These are phyloP conservation scores for Cranoglanis bouderius DNA, from an alignment of 2,113 vertebrate species.

Conservation along the genomic window DNA sequence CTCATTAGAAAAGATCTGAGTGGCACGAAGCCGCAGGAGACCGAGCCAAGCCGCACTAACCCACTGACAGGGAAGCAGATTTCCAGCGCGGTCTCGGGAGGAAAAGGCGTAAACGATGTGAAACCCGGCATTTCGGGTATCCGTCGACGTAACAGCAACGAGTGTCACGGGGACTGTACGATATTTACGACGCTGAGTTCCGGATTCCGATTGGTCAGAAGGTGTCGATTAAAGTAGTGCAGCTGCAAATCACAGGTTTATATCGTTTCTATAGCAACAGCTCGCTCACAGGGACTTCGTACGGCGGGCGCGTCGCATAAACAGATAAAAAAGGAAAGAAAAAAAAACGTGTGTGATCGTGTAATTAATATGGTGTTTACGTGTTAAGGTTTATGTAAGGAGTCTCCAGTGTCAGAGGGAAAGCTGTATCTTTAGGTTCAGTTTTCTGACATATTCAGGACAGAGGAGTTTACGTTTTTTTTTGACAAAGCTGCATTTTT, in stretches of 20 bases:
- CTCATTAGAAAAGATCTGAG: constrained; percentile 35
- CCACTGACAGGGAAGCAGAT: constrained; percentile 15
- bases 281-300: neutral
- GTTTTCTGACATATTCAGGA: neutral
- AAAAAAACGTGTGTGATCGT: no score
- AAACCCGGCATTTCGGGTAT: neutral
- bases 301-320: neutral
- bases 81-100: neutral
- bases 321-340: neutral
- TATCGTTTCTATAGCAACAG: neutral
- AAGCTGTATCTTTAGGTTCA: neutral
- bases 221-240: neutral
- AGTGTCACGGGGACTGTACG: neutral
- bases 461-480: neutral
- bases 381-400: neutral
- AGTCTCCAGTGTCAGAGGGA: neutral
- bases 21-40: constrained; percentile 10
- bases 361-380: neutral
- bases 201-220: neutral
- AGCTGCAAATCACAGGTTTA: neutral
- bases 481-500: neutral
- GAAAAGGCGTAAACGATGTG: constrained; percentile 21
- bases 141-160: neutral
- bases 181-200: neutral
- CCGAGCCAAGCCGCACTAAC: neutral